Evolutionary conservation across 2,113 vertebrate genomes (phyloP), one percentile per base, ranked within the genome.

Genomic region (Neofelis nebulosa): DNA sequence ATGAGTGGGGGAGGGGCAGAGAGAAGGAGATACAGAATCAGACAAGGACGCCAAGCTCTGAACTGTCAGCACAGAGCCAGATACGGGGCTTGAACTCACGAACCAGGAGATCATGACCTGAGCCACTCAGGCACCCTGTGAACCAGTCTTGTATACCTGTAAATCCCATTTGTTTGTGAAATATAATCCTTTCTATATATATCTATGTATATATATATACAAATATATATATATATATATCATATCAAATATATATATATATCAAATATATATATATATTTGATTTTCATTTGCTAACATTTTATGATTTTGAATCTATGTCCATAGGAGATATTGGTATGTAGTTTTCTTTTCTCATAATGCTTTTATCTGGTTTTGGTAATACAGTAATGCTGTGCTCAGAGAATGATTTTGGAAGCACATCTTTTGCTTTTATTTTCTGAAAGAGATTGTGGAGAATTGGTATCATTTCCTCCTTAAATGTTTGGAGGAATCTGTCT

Each of bases 381-480:
- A 63, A 82, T 61, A 81, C 38, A 10, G 36, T 74, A n/a, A 73
- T 88, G 29, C 8, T 88, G 29, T 48, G 36, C 73, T 82, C 25
- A 69, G 19, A 48, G 57, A 93, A 89, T 66, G 23, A 93, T 74
- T 55, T 89, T 36, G 14, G 78, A 89, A 93, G 11, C 55, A 4
- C 55, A 96, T 5, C 7, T 41, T 93, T 83, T 93, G 23, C 23
- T 93, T 83, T 76, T 57, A 57, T 83, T 93, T 95, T 68, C 78
- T 89, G 36, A 33, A 86, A 41, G 33, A 93, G 18, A 79, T 65
- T 81, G 33, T 73, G 21, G 21, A 45, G 25, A 88, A 65, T 29
- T 55, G 52, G 65, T 41, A 55, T 73, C 27, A 81, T 52, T 73
- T 87, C 71, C 68, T 36, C 48, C 33, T 87, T 87, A 87, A 92